Base-by-base conservation (phyloP, 2,113 vertebrate species). In the Tyrannus savana region DNA sequence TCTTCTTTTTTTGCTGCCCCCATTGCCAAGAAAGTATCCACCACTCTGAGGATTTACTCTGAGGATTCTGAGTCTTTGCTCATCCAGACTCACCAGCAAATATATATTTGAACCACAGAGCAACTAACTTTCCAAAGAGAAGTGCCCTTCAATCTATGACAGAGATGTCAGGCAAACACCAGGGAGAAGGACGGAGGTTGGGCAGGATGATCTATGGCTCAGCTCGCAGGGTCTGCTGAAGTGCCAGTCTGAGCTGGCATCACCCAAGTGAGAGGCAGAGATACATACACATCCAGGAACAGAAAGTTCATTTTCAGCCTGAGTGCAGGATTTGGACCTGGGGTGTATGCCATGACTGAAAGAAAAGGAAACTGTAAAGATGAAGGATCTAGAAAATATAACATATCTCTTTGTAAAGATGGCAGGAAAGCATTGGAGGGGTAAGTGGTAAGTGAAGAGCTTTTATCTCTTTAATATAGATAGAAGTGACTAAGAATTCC, bases 281-380 rank as follows among this genome's bases (percentile, higher is more conserved):
- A 44, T 41, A 58, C 19, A 33, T 4, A 46, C 25, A 86, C 10
- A 52, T 52, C 4, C 25, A 66, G 63, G 25, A 88, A 73, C 7
- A 85, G 75, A 80, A 93, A 68, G 25, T 66, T 46, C 3, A 1
- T 46, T 50, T 87, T 46, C 44, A 93, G 41, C 28, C n/a, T 72
- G 49, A 85, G 49, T 62, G 25, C 50, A 83, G 75, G 31, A 16
- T 27, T 68, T 33, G 31, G 39, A 66, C 25, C 16, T 19, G 10
- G 15, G 12, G 4, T 58, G 9, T 53, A 55, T 0, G 1, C 14
- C 19, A 27, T 62, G 46, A 39, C n/a, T 6, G 6, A 62, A 76
- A 90, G 67, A 64, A 68, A 73, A 76, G 19, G 10, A 83, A 88
- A 46, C 6, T 4, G 0, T 58, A 31, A 84, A 77, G 30, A 60